Base-by-base conservation (phyloP, 2,888 invertebrate species). In the Ectemnius continuus region DNA sequence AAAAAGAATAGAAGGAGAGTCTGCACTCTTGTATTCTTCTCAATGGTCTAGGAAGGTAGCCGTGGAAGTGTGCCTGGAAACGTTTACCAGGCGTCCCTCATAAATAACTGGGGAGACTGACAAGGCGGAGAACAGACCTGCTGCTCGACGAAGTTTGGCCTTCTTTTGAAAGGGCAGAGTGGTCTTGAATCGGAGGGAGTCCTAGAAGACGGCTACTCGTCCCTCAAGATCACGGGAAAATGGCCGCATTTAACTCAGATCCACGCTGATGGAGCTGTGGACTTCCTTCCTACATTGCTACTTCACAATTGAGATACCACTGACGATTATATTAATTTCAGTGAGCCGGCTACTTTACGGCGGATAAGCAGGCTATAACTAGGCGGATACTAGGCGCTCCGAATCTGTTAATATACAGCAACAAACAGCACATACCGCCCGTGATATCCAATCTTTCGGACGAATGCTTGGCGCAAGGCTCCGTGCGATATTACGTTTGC, bases 161-260 rank as follows among this genome's bases (percentile, higher is more conserved):
- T 73, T 72, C 78, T 63, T 77, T 69, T 62, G 64, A 48, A 63
- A 73, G 71, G 73, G 69, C 67, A 60, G 67, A 75, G 68, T 68
- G 74, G 76, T 67, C 78, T 81, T 84, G 85, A 86, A 86, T 86
- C 85, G 84, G 85, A 79, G 86, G 78, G 78, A 78, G 78, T 75
- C 80, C 79, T 79, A 64, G 36, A 36, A 11, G 71, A 71, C 75
- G 67, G 60, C 72, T 36, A 36, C 36, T 36, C 11, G 36, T 36
- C 36, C 36, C 36, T 11, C 56, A 26, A 66, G 70, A 69, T 45
- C 5, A 6, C 36, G 11, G 36, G 58, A 58, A 79, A 79, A 79
- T 75, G 73, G 79, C 62, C 75, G 46, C 70, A 67, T 69, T 68
- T 61, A 48, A 48, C 20, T 16, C 16, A 23, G 52, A 16, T 6